phyloP scores from a whole-genome alignment of 1,140 invertebrate genomes.

The Drosophila funebris region DNA sequence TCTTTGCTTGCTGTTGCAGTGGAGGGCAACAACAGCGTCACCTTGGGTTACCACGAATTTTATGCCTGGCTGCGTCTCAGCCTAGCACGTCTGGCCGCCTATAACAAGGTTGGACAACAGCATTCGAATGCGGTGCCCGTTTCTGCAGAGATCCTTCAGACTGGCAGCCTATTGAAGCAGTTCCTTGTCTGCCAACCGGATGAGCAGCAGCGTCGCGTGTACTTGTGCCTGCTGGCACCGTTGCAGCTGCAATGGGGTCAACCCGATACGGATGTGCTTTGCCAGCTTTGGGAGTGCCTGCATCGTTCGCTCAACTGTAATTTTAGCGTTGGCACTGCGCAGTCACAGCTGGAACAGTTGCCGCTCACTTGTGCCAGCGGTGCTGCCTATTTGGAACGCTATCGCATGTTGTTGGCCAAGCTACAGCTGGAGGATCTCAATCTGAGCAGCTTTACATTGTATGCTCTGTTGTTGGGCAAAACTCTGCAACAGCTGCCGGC shows the following conservation, averaged over 20 bases:
- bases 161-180: slow-evolving; percentile 38
- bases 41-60: slow-evolving; percentile 50
- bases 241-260: slow-evolving; percentile 58
- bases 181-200: slow-evolving; percentile 67
- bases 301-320: slow-evolving; percentile 75
- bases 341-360: slow-evolving; percentile 57
- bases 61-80: slow-evolving; percentile 61
- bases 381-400: slow-evolving; percentile 67
- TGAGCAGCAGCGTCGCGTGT: slow-evolving; percentile 73
- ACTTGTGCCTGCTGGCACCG: slow-evolving; percentile 60
- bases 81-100: slow-evolving; percentile 38
- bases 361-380: slow-evolving; percentile 57
- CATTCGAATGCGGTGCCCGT: neutral
- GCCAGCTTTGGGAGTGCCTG: slow-evolving; percentile 78
- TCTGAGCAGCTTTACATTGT: slow-evolving; percentile 73
- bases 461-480: slow-evolving; percentile 66
- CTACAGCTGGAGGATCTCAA: slow-evolving; percentile 65
- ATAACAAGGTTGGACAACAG: neutral
- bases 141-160: slow-evolving; percentile 21
- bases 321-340: slow-evolving; percentile 42
- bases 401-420: slow-evolving; percentile 47
- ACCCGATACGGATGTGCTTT: slow-evolving; percentile 61
- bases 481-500: slow-evolving; percentile 40
- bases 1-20: neutral
- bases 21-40: neutral